Conservation (phyloP, 1,140 invertebrate species). For the Diorhabda carinulata region DNA sequence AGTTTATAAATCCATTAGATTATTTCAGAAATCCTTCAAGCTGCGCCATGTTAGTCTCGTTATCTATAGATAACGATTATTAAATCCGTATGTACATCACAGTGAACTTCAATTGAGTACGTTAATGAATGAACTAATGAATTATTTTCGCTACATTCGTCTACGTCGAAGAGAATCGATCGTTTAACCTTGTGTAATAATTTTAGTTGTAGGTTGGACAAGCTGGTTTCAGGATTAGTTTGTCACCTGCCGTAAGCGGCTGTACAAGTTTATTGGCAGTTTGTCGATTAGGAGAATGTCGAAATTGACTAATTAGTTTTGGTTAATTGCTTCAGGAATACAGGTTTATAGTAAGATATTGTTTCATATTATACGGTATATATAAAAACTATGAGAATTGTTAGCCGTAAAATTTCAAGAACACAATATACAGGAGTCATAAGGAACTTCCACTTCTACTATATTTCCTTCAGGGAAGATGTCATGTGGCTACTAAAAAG, state of each 20-base stretch:
- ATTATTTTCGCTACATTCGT: constrained; percentile 18
- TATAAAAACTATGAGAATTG: no score
- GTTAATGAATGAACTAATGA: constrained; percentile 2
- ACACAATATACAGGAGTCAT: no score
- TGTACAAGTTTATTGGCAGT: neutral
- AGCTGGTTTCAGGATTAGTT: neutral
- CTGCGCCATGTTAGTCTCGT: neutral
- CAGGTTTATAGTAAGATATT: no score
- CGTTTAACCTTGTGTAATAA: constrained; percentile 15
- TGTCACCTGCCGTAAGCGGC: constrained; percentile 1
- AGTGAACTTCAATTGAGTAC: constrained; percentile 7
- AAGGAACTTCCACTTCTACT: no score
- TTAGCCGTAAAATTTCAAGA: no score
- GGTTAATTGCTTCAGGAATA: no score
- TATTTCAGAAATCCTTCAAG: neutral
- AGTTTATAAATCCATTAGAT: constrained; percentile 6
- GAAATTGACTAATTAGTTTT: no score
- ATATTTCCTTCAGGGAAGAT: no score
- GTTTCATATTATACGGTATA: no score
- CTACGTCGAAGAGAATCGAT: constrained; percentile 10
- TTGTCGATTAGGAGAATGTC: neutral
- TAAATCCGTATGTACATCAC: constrained; percentile 5
- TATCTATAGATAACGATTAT: constrained; percentile 7
- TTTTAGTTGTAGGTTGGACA: neutral
- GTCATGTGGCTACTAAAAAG: no score